A percentile compares a stretch with the other conserved stretches of the same genome.
These are phyloP conservation scores for Cairina moschata DNA, from an alignment of 2,113 vertebrate genomes.

Conservation along the genomic window DNA sequence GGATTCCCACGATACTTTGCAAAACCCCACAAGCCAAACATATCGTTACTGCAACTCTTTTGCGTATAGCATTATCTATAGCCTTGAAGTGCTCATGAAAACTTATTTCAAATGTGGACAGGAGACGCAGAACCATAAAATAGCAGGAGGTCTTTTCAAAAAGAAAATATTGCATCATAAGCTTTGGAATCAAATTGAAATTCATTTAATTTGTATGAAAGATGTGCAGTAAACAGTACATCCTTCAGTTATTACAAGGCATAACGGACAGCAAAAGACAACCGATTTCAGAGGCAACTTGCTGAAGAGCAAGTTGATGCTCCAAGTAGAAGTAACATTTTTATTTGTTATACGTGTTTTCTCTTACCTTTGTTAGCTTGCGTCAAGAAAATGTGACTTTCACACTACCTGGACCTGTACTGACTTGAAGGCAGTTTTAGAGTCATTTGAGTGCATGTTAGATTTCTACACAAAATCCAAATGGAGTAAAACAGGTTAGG, in stretches of 20 bases:
- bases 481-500: background rate
- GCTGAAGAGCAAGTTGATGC: background rate
- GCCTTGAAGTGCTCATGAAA: background rate
- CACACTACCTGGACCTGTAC: background rate
- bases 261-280: background rate
- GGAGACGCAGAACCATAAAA: background rate
- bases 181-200: background rate
- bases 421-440: background rate
- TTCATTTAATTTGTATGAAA: background rate
- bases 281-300: background rate
- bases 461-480: background rate
- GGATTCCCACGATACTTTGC: background rate
- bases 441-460: background rate
- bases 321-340: background rate
- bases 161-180: background rate
- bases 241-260: background rate
- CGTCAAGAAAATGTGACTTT: background rate
- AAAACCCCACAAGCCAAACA: background rate
- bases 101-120: background rate
- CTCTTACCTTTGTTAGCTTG: background rate
- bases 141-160: background rate
- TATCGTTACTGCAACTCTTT: background rate
- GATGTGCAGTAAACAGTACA: background rate
- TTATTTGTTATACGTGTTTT: background rate
- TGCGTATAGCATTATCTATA: background rate